Conservation (phyloP, 1,140 invertebrate species). For the Drosophila simulans region DNA sequence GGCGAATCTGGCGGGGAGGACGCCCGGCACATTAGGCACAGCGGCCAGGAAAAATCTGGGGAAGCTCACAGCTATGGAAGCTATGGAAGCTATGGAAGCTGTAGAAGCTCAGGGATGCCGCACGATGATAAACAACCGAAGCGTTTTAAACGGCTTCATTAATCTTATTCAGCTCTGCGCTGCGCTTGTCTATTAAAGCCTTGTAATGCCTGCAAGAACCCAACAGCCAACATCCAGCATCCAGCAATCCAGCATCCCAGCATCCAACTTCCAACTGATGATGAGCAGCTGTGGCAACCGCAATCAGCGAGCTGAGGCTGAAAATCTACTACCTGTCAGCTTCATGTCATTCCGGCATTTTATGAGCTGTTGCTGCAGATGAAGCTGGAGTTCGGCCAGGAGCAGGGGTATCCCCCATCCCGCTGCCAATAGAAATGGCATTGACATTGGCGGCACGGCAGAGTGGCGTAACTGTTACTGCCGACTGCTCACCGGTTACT, state of each 20-base stretch:
- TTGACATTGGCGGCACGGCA: constrained; percentile 36
- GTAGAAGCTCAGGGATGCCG: constrained; percentile 54
- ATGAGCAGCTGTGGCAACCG: constrained; percentile 66
- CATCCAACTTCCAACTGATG: constrained; percentile 36
- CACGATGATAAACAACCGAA: constrained; percentile 83
- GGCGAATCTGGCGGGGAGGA: background rate
- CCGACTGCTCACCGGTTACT: constrained; percentile 20
- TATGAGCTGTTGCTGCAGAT: constrained; percentile 66
- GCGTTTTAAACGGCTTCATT: constrained; percentile 83
- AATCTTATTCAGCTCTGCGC: constrained; percentile 79
- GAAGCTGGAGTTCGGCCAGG: constrained; percentile 18
- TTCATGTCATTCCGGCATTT: constrained; percentile 77
- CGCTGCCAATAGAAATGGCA: constrained; percentile 40
- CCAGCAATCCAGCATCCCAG: constrained; percentile 6
- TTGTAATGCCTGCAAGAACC: constrained; percentile 63
- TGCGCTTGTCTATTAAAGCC: constrained; percentile 80
- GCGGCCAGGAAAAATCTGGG: constrained; percentile 38
- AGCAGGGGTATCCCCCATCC: background rate
- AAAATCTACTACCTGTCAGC: constrained; percentile 79
- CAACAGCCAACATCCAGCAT: constrained; percentile 4
- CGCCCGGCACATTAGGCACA: constrained; percentile 61
- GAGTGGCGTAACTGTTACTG: constrained; percentile 33
- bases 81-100: constrained; percentile 8
- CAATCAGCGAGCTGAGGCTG: constrained; percentile 62
- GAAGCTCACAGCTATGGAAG: constrained; percentile 1